phyloP scores from a whole-genome alignment of 1,140 invertebrate genomes.

The Magallana gigas region DNA sequence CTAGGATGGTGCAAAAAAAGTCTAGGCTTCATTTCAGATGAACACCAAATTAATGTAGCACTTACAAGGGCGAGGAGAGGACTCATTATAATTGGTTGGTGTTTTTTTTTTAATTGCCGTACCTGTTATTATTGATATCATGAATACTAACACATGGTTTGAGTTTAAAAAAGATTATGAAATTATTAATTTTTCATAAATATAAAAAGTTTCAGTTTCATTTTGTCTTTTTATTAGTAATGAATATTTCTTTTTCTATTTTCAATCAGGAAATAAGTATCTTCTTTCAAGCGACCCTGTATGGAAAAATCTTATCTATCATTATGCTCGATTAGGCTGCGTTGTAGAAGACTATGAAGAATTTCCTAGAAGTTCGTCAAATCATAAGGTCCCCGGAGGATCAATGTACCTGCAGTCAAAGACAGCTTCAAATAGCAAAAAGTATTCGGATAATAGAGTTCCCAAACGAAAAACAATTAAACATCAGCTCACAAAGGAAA shows the following conservation, averaged over 20 bases:
- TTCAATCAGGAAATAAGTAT: background rate
- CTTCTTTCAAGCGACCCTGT: background rate
- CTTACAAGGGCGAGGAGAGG: slow-evolving; percentile 73
- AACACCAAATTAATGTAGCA: slow-evolving; percentile 74
- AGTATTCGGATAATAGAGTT: too few species aligned
- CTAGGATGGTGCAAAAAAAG: slow-evolving; percentile 69
- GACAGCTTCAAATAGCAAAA: too few species aligned
- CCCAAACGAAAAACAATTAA: too few species aligned
- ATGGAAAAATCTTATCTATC: background rate
- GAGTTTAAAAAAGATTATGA: too few species aligned
- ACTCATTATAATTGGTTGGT: slow-evolving; percentile 73
- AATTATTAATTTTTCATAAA: too few species aligned
- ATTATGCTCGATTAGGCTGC: background rate
- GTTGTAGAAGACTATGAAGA: slow-evolving; percentile 4
- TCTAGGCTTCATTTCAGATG: slow-evolving; percentile 73
- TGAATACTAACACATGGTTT: too few species aligned
- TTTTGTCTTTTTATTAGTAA: too few species aligned
- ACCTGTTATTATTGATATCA: background rate
- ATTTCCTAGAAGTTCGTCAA: background rate
- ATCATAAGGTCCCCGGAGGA: too few species aligned
- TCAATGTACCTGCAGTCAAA: too few species aligned
- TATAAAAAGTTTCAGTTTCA: too few species aligned
- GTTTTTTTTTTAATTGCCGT: background rate
- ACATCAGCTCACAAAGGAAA: too few species aligned
- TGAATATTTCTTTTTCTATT: too few species aligned